Percentiles rank a stretch among this genome's conserved stretches.
Evolutionary conservation across 2,113 vertebrate genomes (phyloP).

Genomic region (Tamias sibiricus): DNA sequence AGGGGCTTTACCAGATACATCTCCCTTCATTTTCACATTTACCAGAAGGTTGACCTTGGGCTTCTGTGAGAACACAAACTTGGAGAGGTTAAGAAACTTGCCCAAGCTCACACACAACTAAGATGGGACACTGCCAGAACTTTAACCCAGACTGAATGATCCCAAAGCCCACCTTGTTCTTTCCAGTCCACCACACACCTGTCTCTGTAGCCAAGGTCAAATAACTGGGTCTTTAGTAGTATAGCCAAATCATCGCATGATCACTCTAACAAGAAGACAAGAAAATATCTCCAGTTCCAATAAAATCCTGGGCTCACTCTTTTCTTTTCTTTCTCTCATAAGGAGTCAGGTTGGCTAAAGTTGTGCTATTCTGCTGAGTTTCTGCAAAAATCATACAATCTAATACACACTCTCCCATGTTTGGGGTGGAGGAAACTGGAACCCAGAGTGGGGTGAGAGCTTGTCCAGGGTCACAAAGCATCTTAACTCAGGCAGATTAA

Average conservation of each 20-base stretch:
- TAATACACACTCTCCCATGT: background rate
- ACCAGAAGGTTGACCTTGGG: background rate
- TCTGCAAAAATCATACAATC: background rate
- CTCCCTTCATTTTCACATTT: background rate
- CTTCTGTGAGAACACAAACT: background rate
- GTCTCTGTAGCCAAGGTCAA: background rate
- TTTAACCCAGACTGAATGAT: background rate
- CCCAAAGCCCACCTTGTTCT: background rate
- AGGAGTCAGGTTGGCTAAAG: background rate
- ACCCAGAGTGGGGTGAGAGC: background rate
- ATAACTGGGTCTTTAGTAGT: background rate
- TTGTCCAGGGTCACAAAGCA: background rate
- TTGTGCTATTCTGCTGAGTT: background rate
- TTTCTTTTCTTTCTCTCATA: background rate
- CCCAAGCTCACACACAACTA: background rate
- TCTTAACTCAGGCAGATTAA: background rate
- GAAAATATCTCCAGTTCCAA: background rate
- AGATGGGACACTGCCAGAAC: background rate
- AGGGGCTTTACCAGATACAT: background rate
- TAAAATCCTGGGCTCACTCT: too few relatives aligned
- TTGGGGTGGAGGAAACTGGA: background rate
- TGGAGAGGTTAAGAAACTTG: background rate
- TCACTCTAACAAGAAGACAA: background rate
- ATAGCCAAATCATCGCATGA: background rate
- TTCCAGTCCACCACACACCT: background rate